Base-by-base conservation (phyloP, 2,797 vertebrate genomes). In the Eulemur rubriventer region DNA sequence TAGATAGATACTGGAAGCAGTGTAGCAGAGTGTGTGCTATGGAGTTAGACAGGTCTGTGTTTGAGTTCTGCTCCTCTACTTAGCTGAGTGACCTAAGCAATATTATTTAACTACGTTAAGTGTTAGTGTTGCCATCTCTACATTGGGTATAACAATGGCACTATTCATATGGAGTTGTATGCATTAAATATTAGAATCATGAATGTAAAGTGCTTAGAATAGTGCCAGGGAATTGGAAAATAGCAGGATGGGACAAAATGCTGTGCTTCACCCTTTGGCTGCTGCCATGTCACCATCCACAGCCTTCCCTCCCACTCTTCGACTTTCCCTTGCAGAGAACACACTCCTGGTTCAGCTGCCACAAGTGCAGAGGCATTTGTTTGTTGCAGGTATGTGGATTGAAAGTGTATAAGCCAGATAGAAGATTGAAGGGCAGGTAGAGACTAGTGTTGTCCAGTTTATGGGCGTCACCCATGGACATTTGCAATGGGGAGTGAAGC, bases 121-220 rank as follows among this genome's bases (percentile, higher is more conserved):
- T 72, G 59, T 89, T 50, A 26, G 24, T 65, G 41, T 59, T 78
- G 73, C 63, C 43, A 59, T 78, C 52, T 93, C 52, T 86, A 22
- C 26, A 33, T 48, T 70, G 48, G 10, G 9, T 67, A 38, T 9
- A 73, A 26, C 30, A 91, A n/a, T 6, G 41, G 65, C 26, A 95
- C 20, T 79, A 24, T 59, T 76, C 18, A n/a, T 6, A 52, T 3
- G 11, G 13, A 14, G 28, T 76, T 61, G 12, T 59, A 48, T 61
- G 38, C 7, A 78, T 92, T 82, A 82, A 82, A 70, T 59, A 59
- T 59, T 59, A 26, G 24, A 8, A 35, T 76, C 89, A 93, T 50
- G 76, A 80, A 59, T 73, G 33, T 61, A 35, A 59, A 72, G 22
- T 80, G 41, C 38, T 95, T 30, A 83, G 73, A 16, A 20, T 14